Base-by-base conservation (phyloP, 2,888 invertebrate species). In the Steinernema hermaphroditum region DNA sequence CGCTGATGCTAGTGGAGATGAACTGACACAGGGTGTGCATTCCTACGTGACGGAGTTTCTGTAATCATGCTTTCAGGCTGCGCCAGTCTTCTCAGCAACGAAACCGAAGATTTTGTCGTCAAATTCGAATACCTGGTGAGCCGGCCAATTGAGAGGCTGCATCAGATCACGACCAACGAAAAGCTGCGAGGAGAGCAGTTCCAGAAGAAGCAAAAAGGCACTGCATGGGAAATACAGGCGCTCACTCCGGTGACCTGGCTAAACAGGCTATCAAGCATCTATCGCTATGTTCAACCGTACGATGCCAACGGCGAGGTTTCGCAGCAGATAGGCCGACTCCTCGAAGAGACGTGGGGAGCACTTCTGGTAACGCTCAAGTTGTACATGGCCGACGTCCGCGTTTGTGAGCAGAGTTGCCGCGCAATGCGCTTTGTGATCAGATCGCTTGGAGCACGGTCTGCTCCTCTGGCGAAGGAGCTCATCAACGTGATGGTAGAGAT, bases 331-430 rank as follows among this genome's bases (percentile, higher is more conserved):
- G 6, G 9, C 27, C 4, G 19, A 12, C n/a, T 24, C n/a, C 8
- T 69, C 22, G 72, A 72, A 32, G 69, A 44, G 0, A 77, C 77
- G 9, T 77, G 77, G 77, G 29, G 68, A 2, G 62, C 57, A 0
- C 37, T 77, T 12, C 49, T 72, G 9, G 27, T 43, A 22, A 75
- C 77, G 4, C 44, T 78, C 68, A 78, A 32, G 69, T 91, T 88
- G 94, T 91, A 87, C 92, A 92, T 88, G 88, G 89, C n/a, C 94
- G 95, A 88, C 88, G 91, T 14, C 14, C 16, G 6, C 6, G 91
- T 94, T 49, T 93, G 94, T 91, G 97, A 98, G 89, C 91, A 95
- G 80, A 91, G 92, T 85, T 96, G 96, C 87, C 91, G 96, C 72
- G 92, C 93, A 83, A 90, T 96, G 76, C 91, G 96, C 68, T 96